phyloP scores from a whole-genome alignment of 2,113 vertebrate genomes.

The Muntiacus reevesi region DNA sequence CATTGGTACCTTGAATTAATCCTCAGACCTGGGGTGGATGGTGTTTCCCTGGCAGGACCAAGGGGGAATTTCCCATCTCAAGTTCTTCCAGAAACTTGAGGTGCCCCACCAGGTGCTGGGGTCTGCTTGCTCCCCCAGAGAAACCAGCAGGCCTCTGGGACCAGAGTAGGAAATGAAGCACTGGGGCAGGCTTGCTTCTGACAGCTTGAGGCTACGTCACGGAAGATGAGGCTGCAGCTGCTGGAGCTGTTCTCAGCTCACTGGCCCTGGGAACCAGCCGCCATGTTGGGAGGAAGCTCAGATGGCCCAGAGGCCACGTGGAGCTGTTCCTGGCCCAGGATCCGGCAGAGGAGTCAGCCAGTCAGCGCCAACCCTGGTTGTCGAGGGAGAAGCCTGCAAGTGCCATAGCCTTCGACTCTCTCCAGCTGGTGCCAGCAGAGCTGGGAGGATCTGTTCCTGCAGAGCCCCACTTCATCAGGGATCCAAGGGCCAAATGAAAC shows the following conservation, averaged over 20 bases:
- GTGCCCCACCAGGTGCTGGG: accelerated
- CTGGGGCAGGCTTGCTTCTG: accelerated
- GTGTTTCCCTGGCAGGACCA: neutral
- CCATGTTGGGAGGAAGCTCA: neutral
- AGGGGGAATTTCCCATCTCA: accelerated
- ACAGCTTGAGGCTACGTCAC: accelerated
- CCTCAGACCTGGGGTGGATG: neutral
- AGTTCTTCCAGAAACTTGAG: neutral
- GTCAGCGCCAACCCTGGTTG: neutral
- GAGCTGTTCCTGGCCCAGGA: too few relatives aligned
- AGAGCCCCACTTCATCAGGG: neutral
- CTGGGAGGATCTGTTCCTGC: neutral
- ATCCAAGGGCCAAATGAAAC: too few relatives aligned
- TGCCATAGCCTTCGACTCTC: too few relatives aligned
- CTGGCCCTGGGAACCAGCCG: neutral
- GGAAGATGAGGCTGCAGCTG: neutral
- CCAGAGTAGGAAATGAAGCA: neutral
- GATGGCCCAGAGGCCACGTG: neutral
- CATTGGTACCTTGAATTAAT: accelerated
- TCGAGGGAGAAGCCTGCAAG: neutral
- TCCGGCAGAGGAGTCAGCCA: neutral
- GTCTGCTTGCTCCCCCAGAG: neutral
- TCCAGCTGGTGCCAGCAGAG: too few relatives aligned
- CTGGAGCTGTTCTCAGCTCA: neutral
- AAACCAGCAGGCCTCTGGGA: neutral